Conservation (phyloP, 1,140 invertebrate genomes). For the Drosophila willistoni region DNA sequence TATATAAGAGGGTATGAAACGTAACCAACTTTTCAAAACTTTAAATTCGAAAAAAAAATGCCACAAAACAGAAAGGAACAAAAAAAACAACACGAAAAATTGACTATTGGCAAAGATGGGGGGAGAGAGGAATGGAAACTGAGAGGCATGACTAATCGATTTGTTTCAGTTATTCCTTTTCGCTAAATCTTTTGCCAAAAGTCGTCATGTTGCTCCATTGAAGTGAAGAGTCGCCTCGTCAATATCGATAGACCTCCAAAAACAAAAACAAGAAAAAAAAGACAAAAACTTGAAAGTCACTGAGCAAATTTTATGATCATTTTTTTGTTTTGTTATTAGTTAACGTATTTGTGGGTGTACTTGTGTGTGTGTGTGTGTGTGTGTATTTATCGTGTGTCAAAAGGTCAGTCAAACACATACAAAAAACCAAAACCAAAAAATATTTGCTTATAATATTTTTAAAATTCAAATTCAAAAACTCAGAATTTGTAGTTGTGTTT, state of each 20-base stretch:
- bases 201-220: slow-evolving; percentile 45
- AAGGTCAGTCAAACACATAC: neutral
- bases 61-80: too few relatives aligned
- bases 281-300: neutral
- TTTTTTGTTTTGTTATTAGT: neutral
- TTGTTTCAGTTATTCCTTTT: slow-evolving; percentile 59
- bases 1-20: neutral
- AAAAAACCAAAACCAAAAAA: neutral
- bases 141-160: slow-evolving; percentile 79
- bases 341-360: neutral
- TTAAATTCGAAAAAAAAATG: slow-evolving; percentile 42
- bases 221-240: slow-evolving; percentile 57
- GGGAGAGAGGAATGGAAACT: slow-evolving; percentile 15
- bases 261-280: too few relatives aligned
- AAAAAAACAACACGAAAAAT: slow-evolving; percentile 1
- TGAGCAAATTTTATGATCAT: slow-evolving; percentile 4
- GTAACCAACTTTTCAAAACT: neutral
- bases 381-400: neutral
- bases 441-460: neutral
- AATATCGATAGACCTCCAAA: slow-evolving; percentile 39
- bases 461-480: neutral
- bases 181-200: slow-evolving; percentile 53
- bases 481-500: neutral
- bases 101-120: slow-evolving; percentile 1
- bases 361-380: neutral